These are phyloP conservation scores for Perca flavescens DNA, from an alignment of 2,113 vertebrate species.

Conservation along the genomic window DNA sequence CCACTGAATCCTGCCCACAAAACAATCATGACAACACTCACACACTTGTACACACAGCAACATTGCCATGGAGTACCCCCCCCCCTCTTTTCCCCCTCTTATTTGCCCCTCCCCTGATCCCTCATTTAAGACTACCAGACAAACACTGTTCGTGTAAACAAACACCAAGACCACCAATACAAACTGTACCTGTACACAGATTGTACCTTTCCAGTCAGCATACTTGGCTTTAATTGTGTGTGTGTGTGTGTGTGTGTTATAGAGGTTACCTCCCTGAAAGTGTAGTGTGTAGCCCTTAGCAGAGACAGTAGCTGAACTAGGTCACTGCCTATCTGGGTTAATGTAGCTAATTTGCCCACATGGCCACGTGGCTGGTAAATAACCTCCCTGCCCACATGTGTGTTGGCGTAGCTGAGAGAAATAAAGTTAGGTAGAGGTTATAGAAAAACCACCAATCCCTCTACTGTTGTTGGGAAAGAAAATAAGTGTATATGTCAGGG, in stretches of 20 bases:
- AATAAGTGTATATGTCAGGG: constrained; percentile 7
- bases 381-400: constrained; percentile 9
- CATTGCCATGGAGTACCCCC: not conserved
- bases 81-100: not conserved
- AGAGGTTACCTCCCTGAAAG: constrained; percentile 24
- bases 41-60: constrained; percentile 24
- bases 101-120: not conserved
- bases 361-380: constrained; percentile 43
- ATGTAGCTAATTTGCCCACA: constrained; percentile 53
- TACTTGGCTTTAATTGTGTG: not conserved
- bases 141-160: constrained; percentile 51
- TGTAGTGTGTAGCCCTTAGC: constrained; percentile 19
- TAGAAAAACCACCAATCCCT: constrained; percentile 24
- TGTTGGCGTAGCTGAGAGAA: constrained; percentile 24
- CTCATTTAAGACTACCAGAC: constrained; percentile 39
- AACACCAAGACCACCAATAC: constrained; percentile 15
- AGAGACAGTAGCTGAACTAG: constrained; percentile 55
- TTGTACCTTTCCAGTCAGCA: constrained; percentile 1
- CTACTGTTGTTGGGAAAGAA: not conserved
- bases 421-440: not conserved
- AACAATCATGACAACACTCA: constrained; percentile 47
- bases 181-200: constrained; percentile 18
- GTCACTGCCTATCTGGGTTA: constrained; percentile 78
- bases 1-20: constrained; percentile 56
- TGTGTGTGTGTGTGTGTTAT: not conserved